Evolutionary conservation across 2,888 invertebrate species (phyloP).

Genomic region (Luperina nickerlii): DNA sequence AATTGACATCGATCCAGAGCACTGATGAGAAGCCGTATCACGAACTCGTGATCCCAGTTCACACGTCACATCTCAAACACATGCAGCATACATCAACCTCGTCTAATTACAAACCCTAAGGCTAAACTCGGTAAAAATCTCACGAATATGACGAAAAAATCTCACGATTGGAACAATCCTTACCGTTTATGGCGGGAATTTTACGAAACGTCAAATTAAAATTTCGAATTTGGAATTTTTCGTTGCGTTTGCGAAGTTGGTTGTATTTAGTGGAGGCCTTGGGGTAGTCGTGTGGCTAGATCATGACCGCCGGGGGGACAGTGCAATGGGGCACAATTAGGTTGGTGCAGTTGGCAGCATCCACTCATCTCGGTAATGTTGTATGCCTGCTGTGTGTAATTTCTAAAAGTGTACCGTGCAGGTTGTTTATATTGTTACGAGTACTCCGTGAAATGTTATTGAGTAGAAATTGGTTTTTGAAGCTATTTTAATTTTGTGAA

Average conservation of each 20-base stretch:
- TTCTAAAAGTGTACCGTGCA: conserved; percentile 50
- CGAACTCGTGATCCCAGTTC: conserved; percentile 66
- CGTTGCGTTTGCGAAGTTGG: conserved; percentile 54
- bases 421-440: conserved; percentile 52
- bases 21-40: conserved; percentile 54
- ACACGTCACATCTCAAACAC: conserved; percentile 64
- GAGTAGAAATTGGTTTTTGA: conserved; percentile 26
- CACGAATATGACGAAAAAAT: conserved; percentile 69
- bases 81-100: conserved; percentile 65
- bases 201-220: conserved; percentile 70
- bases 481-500: not conserved
- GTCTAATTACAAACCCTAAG: conserved; percentile 67
- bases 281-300: conserved; percentile 71
- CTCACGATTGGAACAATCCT: conserved; percentile 68
- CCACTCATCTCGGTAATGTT: conserved; percentile 65
- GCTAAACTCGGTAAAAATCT: conserved; percentile 66
- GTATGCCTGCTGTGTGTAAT: conserved; percentile 61
- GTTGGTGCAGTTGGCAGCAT: conserved; percentile 68
- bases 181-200: conserved; percentile 67
- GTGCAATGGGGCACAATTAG: conserved; percentile 76
- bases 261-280: conserved; percentile 69
- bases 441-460: conserved; percentile 5
- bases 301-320: conserved; percentile 81
- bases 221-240: conserved; percentile 59
- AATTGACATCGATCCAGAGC: conserved; percentile 65